A percentile compares a stretch with the other conserved stretches of the same genome.
Evolutionary conservation across 2,797 vertebrate species (phyloP).

Genomic region (Falco naumanni): DNA sequence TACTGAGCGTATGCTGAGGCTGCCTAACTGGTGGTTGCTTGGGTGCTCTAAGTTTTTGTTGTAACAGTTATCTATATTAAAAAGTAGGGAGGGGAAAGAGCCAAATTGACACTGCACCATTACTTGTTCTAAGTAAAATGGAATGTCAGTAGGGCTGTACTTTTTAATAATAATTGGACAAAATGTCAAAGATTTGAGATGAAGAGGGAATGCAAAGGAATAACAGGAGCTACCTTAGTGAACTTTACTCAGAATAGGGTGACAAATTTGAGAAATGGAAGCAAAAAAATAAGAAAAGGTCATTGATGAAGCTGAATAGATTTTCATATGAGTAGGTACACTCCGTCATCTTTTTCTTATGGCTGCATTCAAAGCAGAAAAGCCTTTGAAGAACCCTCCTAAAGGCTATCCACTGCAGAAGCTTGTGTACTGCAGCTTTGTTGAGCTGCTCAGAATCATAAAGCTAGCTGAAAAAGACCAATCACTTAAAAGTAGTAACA

Average conservation of each 20-base stretch:
- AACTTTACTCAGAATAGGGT: neutral
- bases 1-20: neutral
- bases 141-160: neutral
- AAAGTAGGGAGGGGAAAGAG: neutral
- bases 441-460: neutral
- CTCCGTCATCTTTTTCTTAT: neutral
- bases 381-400: neutral
- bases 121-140: neutral
- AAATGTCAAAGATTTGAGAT: neutral
- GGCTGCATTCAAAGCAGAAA: neutral
- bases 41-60: neutral
- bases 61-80: neutral
- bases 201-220: neutral
- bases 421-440: neutral
- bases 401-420: neutral
- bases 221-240: neutral
- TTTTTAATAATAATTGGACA: neutral
- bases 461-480: neutral
- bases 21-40: neutral
- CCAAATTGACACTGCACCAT: neutral
- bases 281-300: neutral
- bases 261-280: neutral
- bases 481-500: neutral
- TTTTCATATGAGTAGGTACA: neutral
- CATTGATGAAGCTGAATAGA: neutral